Conservation (phyloP, 2,797 vertebrate species). For the Enteromius argenteus region DNA sequence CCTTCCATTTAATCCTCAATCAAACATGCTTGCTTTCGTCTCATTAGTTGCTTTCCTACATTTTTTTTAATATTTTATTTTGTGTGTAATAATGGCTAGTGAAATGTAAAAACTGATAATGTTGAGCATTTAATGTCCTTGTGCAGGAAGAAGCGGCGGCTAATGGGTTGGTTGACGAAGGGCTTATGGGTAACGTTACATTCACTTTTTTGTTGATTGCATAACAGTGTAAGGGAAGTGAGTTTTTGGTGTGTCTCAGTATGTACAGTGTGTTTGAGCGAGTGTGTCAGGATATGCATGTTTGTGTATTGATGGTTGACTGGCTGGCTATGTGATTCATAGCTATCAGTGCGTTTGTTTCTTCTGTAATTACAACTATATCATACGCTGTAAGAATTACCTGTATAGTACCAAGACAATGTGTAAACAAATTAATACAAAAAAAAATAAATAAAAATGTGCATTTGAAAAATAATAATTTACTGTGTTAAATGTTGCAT, state of each 20-base stretch:
- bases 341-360: constrained; percentile 54
- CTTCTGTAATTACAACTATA: constrained; percentile 79
- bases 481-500: background rate
- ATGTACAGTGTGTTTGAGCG: constrained; percentile 51
- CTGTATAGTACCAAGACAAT: constrained; percentile 80
- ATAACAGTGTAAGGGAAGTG: constrained; percentile 63
- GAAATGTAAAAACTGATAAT: constrained; percentile 62
- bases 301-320: constrained; percentile 64
- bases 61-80: constrained; percentile 60
- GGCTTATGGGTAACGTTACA: constrained; percentile 65
- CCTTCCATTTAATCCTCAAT: constrained; percentile 2
- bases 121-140: constrained; percentile 68
- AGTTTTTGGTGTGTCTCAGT: constrained; percentile 33
- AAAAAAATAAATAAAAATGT: constrained; percentile 73
- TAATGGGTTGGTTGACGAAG: constrained; percentile 57
- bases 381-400: constrained; percentile 80
- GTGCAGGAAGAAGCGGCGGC: constrained; percentile 62
- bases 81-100: constrained; percentile 65
- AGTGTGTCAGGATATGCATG: constrained; percentile 67
- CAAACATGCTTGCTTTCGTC: constrained; percentile 60
- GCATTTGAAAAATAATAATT: constrained; percentile 63
- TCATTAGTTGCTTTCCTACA: constrained; percentile 75
- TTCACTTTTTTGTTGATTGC: constrained; percentile 68
- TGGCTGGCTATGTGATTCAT: constrained; percentile 67
- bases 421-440: constrained; percentile 71